These are phyloP conservation scores for Dinomys branickii DNA, from an alignment of 2,113 vertebrate species.

Conservation along the genomic window DNA sequence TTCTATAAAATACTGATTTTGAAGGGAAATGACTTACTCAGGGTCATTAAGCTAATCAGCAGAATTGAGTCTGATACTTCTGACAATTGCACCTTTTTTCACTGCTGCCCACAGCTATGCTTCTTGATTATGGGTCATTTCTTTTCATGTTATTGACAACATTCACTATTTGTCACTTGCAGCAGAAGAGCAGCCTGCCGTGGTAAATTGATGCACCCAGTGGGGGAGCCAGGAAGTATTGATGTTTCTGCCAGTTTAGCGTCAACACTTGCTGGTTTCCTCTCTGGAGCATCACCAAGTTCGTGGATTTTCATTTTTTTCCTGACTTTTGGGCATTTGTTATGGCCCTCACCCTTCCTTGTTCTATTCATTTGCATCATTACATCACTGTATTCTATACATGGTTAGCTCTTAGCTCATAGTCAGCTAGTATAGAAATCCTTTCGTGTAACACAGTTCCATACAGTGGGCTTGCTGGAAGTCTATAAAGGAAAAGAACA, in stretches of 20 bases:
- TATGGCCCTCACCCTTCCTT: not conserved
- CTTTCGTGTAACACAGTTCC: slow-evolving; percentile 36
- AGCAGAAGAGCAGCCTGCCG: slow-evolving; percentile 65
- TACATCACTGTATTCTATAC: slow-evolving; percentile 38
- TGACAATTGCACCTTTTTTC: not conserved
- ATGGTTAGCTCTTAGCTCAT: not conserved
- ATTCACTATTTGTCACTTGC: slow-evolving; percentile 63
- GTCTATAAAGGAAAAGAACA: not conserved
- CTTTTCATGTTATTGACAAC: not conserved
- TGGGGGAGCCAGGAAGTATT: slow-evolving; percentile 80
- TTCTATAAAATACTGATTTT: not conserved
- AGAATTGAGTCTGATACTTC: slow-evolving; percentile 20
- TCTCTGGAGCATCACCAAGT: slow-evolving; percentile 74
- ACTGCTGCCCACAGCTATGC: not conserved
- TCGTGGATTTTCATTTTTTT: slow-evolving; percentile 67
- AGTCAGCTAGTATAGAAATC: slow-evolving; percentile 31
- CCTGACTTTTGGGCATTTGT: slow-evolving; percentile 36
- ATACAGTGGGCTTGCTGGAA: not conserved
- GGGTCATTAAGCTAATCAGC: not conserved
- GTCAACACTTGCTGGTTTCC: slow-evolving; percentile 81
- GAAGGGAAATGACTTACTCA: slow-evolving; percentile 34
- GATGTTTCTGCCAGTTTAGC: slow-evolving; percentile 81
- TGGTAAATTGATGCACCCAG: slow-evolving; percentile 74
- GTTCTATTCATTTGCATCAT: slow-evolving; percentile 42
- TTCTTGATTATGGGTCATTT: not conserved